These are phyloP conservation scores for Phaetusa simplex DNA, from an alignment of 2,113 vertebrate species.

Conservation along the genomic window DNA sequence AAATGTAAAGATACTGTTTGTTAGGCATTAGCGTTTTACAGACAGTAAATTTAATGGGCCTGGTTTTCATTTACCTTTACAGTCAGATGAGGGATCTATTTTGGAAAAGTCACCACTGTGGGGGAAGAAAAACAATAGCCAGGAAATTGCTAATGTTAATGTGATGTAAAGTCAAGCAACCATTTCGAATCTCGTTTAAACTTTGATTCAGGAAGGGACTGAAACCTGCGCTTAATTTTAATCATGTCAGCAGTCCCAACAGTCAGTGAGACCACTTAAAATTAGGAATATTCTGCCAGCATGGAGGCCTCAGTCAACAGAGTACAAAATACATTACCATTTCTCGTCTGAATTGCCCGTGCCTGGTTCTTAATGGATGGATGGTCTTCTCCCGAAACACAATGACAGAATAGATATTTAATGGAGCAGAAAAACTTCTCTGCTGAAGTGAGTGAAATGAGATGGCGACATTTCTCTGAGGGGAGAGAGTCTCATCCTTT, in stretches of 20 bases:
- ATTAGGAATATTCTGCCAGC: not conserved
- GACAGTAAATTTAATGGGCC: constrained; percentile 65
- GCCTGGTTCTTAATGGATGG: constrained; percentile 29
- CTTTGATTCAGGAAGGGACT: constrained; percentile 58
- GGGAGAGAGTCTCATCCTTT: not conserved
- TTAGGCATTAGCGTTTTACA: constrained; percentile 65
- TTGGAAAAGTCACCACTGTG: constrained; percentile 63
- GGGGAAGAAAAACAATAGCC: constrained; percentile 63
- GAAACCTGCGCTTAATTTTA: constrained; percentile 50
- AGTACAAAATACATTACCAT: constrained; percentile 38
- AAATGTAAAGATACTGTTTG: constrained; percentile 64
- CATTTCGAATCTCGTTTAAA: constrained; percentile 60
- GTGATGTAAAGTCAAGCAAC: constrained; percentile 59
- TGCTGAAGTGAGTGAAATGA: not conserved
- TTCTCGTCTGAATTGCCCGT: not conserved
- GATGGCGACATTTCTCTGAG: not conserved
- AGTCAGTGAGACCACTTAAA: constrained; percentile 33
- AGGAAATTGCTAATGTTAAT: constrained; percentile 69
- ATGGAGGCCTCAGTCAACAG: constrained; percentile 33
- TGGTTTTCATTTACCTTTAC: constrained; percentile 61
- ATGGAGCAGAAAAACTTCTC: constrained; percentile 8
- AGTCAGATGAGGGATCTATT: constrained; percentile 60
- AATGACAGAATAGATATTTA: not conserved
- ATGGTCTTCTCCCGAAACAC: constrained; percentile 36
- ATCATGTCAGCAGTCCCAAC: constrained; percentile 47